Percentiles rank a stretch among this genome's conserved stretches.
phyloP scores from a whole-genome alignment of 2,113 vertebrate species.

The pig (Sus scrofa) region DNA sequence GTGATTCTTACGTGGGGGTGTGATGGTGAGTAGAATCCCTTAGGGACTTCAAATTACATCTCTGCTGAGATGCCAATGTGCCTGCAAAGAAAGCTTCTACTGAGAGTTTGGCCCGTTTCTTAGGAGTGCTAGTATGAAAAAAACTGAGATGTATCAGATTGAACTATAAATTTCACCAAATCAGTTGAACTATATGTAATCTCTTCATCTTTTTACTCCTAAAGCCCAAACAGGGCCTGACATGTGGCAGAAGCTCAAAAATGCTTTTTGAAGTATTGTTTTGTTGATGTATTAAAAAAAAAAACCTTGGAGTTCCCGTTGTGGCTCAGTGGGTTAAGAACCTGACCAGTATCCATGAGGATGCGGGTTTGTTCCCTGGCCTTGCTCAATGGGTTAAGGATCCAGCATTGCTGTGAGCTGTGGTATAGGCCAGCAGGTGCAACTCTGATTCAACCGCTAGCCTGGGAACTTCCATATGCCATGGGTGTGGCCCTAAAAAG shows the following conservation, averaged over 20 bases:
- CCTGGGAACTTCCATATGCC: no score
- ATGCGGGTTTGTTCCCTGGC: no score
- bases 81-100: not conserved
- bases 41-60: not conserved
- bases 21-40: not conserved
- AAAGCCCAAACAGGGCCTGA: not conserved
- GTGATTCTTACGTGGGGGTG: not conserved
- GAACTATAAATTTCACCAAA: not conserved
- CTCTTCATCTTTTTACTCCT: constrained; percentile 13
- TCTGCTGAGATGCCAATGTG: not conserved
- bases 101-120: not conserved
- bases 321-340: no score
- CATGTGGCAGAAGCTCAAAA: not conserved
- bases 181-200: not conserved
- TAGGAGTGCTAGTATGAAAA: not conserved
- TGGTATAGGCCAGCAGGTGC: no score
- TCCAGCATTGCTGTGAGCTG: no score
- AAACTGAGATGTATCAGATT: not conserved
- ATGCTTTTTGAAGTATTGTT: not conserved
- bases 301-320: not conserved
- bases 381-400: no score
- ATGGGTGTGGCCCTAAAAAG: no score
- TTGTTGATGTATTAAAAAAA: not conserved
- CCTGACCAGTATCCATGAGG: no score
- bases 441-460: no score